Base-by-base conservation (phyloP, 2,888 invertebrate species). In the Volucella zonaria region DNA sequence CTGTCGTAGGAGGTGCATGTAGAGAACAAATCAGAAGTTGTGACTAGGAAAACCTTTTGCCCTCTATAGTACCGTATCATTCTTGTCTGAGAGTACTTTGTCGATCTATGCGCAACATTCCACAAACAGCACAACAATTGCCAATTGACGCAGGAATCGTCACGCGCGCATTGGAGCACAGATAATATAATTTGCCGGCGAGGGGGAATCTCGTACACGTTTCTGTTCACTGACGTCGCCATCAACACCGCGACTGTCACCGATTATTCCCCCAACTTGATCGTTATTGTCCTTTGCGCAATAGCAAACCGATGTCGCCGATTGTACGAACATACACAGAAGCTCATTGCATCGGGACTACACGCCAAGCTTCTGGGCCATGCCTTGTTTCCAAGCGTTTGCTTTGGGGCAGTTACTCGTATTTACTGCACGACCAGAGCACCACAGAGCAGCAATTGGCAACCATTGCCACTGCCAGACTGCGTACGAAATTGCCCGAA, bases 101-200 rank as follows among this genome's bases (percentile, higher is more conserved):
- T 1, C 31, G 0, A 31, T 31, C 31, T 31, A 31, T 31, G 6
- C 6, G 0, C 42, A 10, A 73, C 45, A 31, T 62, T 64, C 58
- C 42, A 31, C 15, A 52, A 61, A 61, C 59, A 52, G 52, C 45
- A 68, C 76, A 61, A 76, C 68, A 68, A 76, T 67, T 67, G 67
- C 51, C 75, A 76, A 76, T 77, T 56, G 77, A 70, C 61, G 77
- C 42, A 68, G 68, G 49, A 77, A 68, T 54, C 62, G 77, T 62
- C 77, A 77, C 77, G 77, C 77, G 68, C 68, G 54, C 62, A 68
- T 52, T 49, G 76, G 47, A 49, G 61, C 61, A 54, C 77, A 77
- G 61, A 77, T 77, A 76, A 61, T 76, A 67, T 76, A 68, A 68
- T 78, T 70, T 78, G 56, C 64, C 70, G 62, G 62, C 31, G 43